Percentiles rank a stretch among this genome's conserved stretches.
These are phyloP conservation scores for Sternarchorhynchus goeldii DNA, from an alignment of 2,797 vertebrate genomes.

Conservation along the genomic window DNA sequence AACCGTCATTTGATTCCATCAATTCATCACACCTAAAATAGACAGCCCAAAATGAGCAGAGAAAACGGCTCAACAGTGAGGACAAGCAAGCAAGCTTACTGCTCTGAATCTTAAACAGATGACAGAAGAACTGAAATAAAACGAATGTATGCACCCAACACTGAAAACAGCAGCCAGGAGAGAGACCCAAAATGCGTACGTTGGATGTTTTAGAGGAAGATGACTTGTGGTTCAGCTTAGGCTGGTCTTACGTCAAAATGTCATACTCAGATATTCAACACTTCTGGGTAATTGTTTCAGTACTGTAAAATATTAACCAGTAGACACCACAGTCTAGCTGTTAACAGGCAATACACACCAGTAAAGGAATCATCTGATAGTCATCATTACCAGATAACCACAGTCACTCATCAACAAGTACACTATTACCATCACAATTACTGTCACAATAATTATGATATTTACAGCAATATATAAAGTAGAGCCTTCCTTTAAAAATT, in stretches of 20 bases:
- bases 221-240: not conserved
- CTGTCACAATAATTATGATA: not conserved
- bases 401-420: too few species aligned
- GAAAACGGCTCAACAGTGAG: conserved; percentile 20
- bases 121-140: not conserved
- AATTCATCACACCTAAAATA: conserved; percentile 23
- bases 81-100: not conserved
- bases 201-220: too few species aligned
- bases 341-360: not conserved
- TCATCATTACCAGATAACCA: not conserved
- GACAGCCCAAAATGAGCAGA: not conserved
- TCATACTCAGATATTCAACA: not conserved
- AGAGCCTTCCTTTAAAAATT: not conserved
- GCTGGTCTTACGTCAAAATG: not conserved
- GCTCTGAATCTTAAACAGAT: conserved; percentile 2
- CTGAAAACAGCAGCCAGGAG: not conserved
- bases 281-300: not conserved
- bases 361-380: not conserved
- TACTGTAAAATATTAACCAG: not conserved
- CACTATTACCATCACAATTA: not conserved
- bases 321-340: not conserved
- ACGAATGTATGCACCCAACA: not conserved
- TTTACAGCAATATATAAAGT: not conserved
- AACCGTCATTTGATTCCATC: conserved; percentile 17
- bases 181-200: not conserved